Evolutionary conservation across 2,888 invertebrate species (phyloP).

Genomic region (Dorcus parallelipipedus): DNA sequence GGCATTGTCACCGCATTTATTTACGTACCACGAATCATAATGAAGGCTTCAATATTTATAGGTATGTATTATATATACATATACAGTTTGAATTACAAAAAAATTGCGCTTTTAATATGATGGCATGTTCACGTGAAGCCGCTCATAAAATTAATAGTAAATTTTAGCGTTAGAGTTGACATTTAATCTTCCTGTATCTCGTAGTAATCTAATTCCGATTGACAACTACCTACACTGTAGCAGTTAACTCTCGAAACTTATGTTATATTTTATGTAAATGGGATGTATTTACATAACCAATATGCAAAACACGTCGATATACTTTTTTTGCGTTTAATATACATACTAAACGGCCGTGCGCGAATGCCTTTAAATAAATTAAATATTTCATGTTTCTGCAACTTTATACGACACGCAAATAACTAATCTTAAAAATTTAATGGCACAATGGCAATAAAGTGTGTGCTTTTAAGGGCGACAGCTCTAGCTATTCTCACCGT

Average conservation of each 20-base stretch:
- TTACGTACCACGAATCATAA: no score
- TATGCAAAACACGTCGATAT: constrained; percentile 17
- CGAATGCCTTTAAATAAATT: constrained; percentile 16
- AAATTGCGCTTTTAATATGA: neutral
- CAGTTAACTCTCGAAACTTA: constrained; percentile 23
- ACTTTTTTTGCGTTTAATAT: constrained; percentile 9
- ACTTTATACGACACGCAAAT: no score
- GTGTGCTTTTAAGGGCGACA: no score
- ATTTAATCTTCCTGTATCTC: constrained; percentile 24
- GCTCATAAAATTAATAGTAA: constrained; percentile 17
- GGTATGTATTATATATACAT: neutral
- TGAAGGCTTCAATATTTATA: no score
- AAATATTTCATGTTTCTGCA: constrained; percentile 8
- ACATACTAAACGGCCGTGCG: constrained; percentile 8
- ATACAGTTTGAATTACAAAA: neutral
- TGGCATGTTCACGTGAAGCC: neutral
- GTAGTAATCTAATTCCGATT: constrained; percentile 27
- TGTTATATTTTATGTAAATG: constrained; percentile 24
- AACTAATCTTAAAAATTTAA: no score
- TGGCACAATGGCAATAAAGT: no score
- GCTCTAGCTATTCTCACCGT: no score
- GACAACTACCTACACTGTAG: constrained; percentile 22
- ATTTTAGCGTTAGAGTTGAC: constrained; percentile 20
- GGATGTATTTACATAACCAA: constrained; percentile 20
- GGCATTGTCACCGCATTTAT: constrained; percentile 1